A percentile compares a stretch with the other conserved stretches of the same genome.
phyloP scores from a whole-genome alignment of 2,113 vertebrate species.

The Sturnira hondurensis region DNA sequence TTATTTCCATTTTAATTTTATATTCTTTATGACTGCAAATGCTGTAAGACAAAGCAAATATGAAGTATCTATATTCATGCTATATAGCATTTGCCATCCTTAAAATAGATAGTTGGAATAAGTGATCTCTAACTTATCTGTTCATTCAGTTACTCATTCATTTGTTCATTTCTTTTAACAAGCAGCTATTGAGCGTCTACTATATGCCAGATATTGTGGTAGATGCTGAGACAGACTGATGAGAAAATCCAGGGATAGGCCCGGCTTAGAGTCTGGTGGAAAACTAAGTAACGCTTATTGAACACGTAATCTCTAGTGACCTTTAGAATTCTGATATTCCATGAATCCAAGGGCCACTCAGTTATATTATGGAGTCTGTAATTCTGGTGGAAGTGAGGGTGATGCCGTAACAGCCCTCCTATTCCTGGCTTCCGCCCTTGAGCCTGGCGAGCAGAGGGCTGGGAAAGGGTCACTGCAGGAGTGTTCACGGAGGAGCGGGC shows the following conservation, averaged over 20 bases:
- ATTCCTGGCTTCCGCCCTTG: not conserved
- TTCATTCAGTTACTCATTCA: not conserved
- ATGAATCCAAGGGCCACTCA: not conserved
- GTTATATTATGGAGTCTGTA: not conserved
- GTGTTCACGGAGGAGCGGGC: not conserved
- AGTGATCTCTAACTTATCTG: not conserved
- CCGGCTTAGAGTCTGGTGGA: not conserved
- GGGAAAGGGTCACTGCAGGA: not conserved
- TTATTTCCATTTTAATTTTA: constrained; percentile 21
- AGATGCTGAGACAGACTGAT: not conserved
- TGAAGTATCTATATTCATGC: not conserved
- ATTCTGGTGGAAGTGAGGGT: not conserved
- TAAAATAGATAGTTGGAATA: constrained; percentile 12
- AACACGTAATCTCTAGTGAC: not conserved
- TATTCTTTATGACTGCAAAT: not conserved
- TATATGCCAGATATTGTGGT: not conserved
- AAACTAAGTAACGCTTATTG: not conserved
- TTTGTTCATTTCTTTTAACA: constrained; percentile 7
- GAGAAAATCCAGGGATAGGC: not conserved
- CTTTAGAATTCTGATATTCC: not conserved
- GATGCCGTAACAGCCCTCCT: not conserved
- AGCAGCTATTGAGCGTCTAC: not conserved
- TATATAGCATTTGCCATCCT: not conserved
- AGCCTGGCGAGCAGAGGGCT: not conserved
- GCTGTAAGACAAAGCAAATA: not conserved